These are phyloP conservation scores for Drosophila paranaensis DNA, from an alignment of 2,888 invertebrate genomes.

Conservation along the genomic window DNA sequence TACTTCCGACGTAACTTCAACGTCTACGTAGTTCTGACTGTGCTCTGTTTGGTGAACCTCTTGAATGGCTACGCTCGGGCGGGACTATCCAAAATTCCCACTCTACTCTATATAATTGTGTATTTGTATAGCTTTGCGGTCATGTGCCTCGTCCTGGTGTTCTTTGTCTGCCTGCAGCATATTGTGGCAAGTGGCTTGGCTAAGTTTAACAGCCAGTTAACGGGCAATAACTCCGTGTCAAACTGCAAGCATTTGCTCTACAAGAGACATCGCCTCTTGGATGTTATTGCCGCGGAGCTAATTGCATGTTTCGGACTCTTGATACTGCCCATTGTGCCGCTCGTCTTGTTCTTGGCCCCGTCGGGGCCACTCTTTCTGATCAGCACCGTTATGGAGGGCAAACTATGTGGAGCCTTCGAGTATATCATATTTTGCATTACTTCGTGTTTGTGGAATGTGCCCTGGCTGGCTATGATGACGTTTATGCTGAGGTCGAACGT, in stretches of 20 bases:
- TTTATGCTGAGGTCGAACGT: constrained; percentile 50
- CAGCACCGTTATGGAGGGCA: constrained; percentile 57
- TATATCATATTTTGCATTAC: not conserved
- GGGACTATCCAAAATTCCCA: not conserved
- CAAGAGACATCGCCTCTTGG: constrained; percentile 35
- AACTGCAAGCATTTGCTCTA: constrained; percentile 12
- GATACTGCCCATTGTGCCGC: constrained; percentile 54
- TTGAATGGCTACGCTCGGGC: constrained; percentile 31
- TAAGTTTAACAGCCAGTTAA: constrained; percentile 38
- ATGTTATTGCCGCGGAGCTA: constrained; percentile 33
- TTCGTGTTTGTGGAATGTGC: constrained; percentile 45
- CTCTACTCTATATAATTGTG: constrained; percentile 28
- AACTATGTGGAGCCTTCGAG: not conserved
- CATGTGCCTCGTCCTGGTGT: constrained; percentile 44
- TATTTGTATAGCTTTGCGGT: constrained; percentile 48
- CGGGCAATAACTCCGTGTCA: not conserved
- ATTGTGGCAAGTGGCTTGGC: constrained; percentile 44
- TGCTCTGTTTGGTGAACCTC: constrained; percentile 37
- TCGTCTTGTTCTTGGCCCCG: constrained; percentile 43
- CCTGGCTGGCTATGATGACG: constrained; percentile 55
- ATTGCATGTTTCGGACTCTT: constrained; percentile 50
- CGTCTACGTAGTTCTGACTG: constrained; percentile 34
- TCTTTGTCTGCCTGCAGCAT: constrained; percentile 58
- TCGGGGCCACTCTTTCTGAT: constrained; percentile 51
- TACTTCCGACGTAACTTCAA: constrained; percentile 38